Evolutionary conservation across 2,113 vertebrate species (phyloP), one percentile per base, ranked within the genome.

Genomic region (Felis chaus): DNA sequence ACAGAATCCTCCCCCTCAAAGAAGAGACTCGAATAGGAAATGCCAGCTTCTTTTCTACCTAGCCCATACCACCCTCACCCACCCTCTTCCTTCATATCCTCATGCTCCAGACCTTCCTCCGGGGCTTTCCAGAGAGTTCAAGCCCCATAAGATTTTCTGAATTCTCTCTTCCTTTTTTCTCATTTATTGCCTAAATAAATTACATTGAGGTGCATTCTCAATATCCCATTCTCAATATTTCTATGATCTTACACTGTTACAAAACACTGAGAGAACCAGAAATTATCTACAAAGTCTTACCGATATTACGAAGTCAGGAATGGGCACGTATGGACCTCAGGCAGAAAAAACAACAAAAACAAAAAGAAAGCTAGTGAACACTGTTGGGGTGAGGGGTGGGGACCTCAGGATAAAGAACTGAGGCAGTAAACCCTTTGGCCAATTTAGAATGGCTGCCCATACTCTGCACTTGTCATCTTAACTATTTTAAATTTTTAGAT

Each of bases 1-100:
- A 66, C 9, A 48, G 31, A 61, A 13, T 33, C 29, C 23, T 10
- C 19, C 0, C 8, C 11, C 18, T 0, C 8, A 5, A 31, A 13
- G 10, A 5, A 6, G 5, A 6, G 1, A 15, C 16, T 5, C 5
- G 66, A 33, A 15, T 0, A 7, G 48, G 41, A 55, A 92, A 33
- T 1, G 4, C 7, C 45, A 9, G 9, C 14, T 7, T 21, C 18
- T 14, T 29, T 6, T 41, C 31, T 36, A 18, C 11, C 78, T 29
- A 7, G 1, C 27, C 25, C 5, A 1, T 2, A 3, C 25, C 33
- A 0, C 29, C 13, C 8, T 14, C 21, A 1, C 1, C 3, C 1
- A 4, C 29, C 53, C 9, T 4, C 53, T 18, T 48, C 25, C 12
- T 3, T 1, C 39, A 4, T 0, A 4, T 9, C 82, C 53, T 50